These are phyloP conservation scores for Protaetia brevitarsis DNA, from an alignment of 1,140 invertebrate genomes.

Conservation along the genomic window DNA sequence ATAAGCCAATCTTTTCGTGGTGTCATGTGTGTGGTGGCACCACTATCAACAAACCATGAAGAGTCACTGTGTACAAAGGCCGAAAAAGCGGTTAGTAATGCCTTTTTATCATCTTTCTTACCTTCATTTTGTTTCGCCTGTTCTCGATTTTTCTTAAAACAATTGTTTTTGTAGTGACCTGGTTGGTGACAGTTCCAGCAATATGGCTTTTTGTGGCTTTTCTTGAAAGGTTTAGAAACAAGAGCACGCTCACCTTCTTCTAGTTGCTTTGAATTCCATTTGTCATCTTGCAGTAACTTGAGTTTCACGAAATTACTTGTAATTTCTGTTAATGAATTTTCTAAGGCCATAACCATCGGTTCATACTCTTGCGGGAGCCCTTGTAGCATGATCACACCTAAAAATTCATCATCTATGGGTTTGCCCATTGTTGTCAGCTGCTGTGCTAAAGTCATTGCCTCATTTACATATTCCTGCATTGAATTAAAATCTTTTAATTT, in stretches of 20 bases:
- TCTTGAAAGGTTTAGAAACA: slow-evolving; percentile 18
- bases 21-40: slow-evolving; percentile 39
- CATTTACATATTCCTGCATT: slow-evolving; percentile 23
- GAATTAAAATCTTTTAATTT: slow-evolving; percentile 28
- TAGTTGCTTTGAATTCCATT: slow-evolving; percentile 30
- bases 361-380: slow-evolving; percentile 38
- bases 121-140: slow-evolving; percentile 16
- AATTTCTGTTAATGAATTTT: slow-evolving; percentile 40
- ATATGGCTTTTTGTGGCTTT: slow-evolving; percentile 24
- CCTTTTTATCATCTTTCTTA: slow-evolving; percentile 31
- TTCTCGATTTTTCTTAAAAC: background rate
- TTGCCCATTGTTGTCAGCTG: slow-evolving; percentile 28
- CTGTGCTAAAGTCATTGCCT: slow-evolving; percentile 21
- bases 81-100: slow-evolving; percentile 32
- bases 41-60: slow-evolving; percentile 41
- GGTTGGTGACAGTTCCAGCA: slow-evolving; percentile 30
- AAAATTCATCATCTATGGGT: slow-evolving; percentile 37
- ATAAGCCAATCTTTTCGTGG: slow-evolving; percentile 28
- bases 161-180: slow-evolving; percentile 30
- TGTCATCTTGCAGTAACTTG: slow-evolving; percentile 41
- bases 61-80: slow-evolving; percentile 33
- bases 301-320: slow-evolving; percentile 41
- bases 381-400: slow-evolving; percentile 36
- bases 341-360: slow-evolving; percentile 44
- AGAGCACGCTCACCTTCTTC: slow-evolving; percentile 5